These are phyloP conservation scores for Gambelia wislizenii DNA, from an alignment of 2,797 vertebrate species.

Conservation along the genomic window DNA sequence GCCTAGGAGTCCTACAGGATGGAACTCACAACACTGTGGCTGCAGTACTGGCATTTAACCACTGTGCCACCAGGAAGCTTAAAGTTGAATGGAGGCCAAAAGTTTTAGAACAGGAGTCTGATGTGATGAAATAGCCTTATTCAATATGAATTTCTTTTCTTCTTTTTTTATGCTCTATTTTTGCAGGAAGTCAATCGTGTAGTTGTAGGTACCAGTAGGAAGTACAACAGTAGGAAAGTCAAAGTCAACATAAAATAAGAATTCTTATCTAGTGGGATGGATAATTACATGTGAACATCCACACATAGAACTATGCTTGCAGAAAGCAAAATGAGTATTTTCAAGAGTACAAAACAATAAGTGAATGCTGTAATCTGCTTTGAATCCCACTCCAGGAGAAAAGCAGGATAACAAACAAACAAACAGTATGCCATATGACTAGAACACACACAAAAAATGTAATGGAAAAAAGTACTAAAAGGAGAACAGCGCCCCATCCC, in stretches of 20 bases:
- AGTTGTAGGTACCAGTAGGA: not conserved
- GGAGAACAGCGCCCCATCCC: conserved; percentile 64
- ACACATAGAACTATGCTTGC: not conserved
- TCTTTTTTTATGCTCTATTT: not conserved
- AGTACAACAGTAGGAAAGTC: not conserved
- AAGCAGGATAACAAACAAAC: not conserved
- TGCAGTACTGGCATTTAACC: too few relatives aligned
- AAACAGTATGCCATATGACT: conserved; percentile 68
- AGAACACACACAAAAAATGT: conserved; percentile 73
- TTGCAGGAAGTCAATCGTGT: not conserved
- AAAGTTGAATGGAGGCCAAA: not conserved
- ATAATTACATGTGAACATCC: not conserved
- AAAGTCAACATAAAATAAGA: too few relatives aligned
- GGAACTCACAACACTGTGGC: too few relatives aligned
- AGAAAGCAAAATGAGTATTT: not conserved
- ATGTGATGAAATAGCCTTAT: not conserved
- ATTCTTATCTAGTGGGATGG: not conserved
- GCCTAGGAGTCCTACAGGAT: too few relatives aligned
- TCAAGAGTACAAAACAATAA: not conserved
- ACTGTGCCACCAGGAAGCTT: too few relatives aligned
- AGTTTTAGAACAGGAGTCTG: not conserved
- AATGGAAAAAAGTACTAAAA: conserved; percentile 73
- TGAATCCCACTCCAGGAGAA: too few relatives aligned
- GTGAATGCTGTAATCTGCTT: too few relatives aligned
- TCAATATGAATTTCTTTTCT: not conserved